These are phyloP conservation scores for Paramormyrops hopkinsi DNA, from an alignment of 2,797 vertebrate genomes.

Conservation along the genomic window DNA sequence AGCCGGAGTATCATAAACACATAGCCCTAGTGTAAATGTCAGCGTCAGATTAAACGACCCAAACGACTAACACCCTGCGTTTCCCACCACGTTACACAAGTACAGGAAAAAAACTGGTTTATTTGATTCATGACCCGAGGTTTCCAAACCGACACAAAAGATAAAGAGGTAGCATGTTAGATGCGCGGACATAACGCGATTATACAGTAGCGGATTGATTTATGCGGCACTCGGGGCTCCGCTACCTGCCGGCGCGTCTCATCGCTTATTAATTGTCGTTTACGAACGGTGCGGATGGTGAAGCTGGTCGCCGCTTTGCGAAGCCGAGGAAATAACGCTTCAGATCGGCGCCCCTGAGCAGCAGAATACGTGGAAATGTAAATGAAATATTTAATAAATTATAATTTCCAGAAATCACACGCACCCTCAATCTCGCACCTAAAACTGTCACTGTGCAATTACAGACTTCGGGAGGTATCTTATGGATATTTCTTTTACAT, in stretches of 20 bases:
- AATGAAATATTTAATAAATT: not conserved
- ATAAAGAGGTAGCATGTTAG: not conserved
- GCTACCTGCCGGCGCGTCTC: not conserved
- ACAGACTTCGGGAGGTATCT: not conserved
- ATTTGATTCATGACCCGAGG: not conserved
- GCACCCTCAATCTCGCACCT: conserved; percentile 25
- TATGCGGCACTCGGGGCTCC: not conserved
- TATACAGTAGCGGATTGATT: not conserved
- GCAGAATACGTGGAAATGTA: not conserved
- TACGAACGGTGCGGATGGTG: not conserved
- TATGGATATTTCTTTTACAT: not conserved
- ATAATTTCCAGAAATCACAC: not conserved
- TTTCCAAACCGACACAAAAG: not conserved
- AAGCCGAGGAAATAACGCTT: not conserved
- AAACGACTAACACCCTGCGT: not conserved
- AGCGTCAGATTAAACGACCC: conserved; percentile 19
- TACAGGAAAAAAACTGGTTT: not conserved
- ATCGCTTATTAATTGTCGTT: not conserved
- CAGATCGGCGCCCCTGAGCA: not conserved
- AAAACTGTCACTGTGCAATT: not conserved
- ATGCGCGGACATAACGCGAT: not conserved
- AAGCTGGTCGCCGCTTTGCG: not conserved
- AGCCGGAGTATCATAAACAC: conserved; percentile 3
- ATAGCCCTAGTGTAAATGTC: conserved; percentile 13
- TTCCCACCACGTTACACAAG: conserved; percentile 7